Evolutionary conservation across 2,797 vertebrate species (phyloP).

Genomic region (Manis crassicaudata): DNA sequence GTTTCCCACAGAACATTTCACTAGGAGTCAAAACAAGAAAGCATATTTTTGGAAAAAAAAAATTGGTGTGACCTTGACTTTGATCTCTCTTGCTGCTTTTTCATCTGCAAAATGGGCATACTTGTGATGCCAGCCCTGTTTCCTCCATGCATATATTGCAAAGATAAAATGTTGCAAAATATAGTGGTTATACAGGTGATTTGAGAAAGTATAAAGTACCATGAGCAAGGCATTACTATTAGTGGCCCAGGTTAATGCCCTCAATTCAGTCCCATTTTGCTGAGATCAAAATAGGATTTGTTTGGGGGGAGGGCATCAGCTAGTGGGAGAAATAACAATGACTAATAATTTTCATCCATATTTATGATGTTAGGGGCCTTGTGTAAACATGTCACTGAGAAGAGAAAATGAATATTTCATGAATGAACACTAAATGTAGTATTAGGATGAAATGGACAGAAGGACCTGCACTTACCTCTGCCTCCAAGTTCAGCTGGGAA

Average conservation of each 20-base stretch:
- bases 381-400: not conserved
- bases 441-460: constrained; percentile 4
- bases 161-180: not conserved
- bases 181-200: not conserved
- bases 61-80: not conserved
- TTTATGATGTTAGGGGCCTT: constrained; percentile 38
- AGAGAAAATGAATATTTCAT: constrained; percentile 43
- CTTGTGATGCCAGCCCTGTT: not conserved
- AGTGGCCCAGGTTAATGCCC: not conserved
- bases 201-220: not conserved
- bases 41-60: not conserved
- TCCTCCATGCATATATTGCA: not conserved
- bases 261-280: not conserved
- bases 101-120: constrained; percentile 22
- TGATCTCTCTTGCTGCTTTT: not conserved
- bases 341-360: constrained; percentile 56
- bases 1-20: not conserved
- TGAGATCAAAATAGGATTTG: not conserved
- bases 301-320: not conserved
- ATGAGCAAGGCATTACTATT: not conserved
- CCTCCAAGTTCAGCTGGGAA: not conserved
- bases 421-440: not conserved
- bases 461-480: not conserved
- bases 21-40: not conserved
- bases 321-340: constrained; percentile 8